phyloP scores from a whole-genome alignment of 2,888 invertebrate genomes.

The Catonia carolina region DNA sequence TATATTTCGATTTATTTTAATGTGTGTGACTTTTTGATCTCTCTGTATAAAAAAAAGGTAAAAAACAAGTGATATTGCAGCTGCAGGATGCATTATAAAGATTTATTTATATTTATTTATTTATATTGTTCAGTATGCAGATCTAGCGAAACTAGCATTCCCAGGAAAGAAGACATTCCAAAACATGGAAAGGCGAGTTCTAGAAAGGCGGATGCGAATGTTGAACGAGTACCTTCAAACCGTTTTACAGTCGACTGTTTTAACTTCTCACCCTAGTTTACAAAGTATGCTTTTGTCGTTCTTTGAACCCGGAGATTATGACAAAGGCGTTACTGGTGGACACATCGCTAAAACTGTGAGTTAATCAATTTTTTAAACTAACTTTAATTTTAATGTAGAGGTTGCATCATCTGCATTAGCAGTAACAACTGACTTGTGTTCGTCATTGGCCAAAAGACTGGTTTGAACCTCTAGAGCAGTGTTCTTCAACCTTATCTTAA shows the following conservation, averaged over 20 bases:
- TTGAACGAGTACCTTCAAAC: slow-evolving; percentile 73
- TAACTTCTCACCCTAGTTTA: slow-evolving; percentile 50
- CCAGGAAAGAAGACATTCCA: slow-evolving; percentile 93
- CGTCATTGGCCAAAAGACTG: no score
- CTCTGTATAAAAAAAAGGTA: no score
- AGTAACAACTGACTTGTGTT: background rate
- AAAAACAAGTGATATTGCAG: no score
- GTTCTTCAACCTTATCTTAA: no score
- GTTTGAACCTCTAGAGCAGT: no score
- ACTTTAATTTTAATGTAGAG: no score
- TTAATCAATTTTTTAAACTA: slow-evolving; percentile 6
- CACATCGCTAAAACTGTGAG: slow-evolving; percentile 53
- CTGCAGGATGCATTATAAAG: no score
- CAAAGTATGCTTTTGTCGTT: slow-evolving; percentile 56
- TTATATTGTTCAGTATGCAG: slow-evolving; percentile 64
- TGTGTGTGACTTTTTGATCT: no score
- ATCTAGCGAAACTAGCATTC: slow-evolving; percentile 67
- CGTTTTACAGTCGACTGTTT: slow-evolving; percentile 55
- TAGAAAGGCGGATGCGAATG: slow-evolving; percentile 77
- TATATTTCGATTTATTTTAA: no score
- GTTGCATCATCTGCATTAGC: background rate
- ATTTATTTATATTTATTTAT: no score
- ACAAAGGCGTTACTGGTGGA: slow-evolving; percentile 54
- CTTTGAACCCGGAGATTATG: slow-evolving; percentile 63
- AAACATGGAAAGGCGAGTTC: slow-evolving; percentile 75